phyloP scores from a whole-genome alignment of 2,113 vertebrate species.

The Sitta europaea region DNA sequence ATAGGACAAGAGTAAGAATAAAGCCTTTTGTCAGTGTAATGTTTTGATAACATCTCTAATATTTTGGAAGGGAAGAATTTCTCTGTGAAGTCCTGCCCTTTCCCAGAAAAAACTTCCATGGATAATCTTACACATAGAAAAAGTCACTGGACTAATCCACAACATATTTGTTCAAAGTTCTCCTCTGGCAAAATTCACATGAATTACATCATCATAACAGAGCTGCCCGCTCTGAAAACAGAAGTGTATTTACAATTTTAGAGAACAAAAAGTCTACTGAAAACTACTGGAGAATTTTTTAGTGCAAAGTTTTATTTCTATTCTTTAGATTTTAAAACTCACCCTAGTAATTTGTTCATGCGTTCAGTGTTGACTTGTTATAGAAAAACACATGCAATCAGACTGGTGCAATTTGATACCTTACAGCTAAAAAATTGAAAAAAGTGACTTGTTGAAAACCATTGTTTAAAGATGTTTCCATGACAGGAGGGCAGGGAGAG shows the following conservation, averaged over 20 bases:
- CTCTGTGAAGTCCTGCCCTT: background rate
- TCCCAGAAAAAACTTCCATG: background rate
- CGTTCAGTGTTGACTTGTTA: constrained; percentile 16
- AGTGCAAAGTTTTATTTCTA: background rate
- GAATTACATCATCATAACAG: background rate
- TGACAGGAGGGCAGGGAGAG: background rate
- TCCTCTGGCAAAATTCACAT: background rate
- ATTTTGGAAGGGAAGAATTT: background rate
- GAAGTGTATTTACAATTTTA: background rate
- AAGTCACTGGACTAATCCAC: background rate
- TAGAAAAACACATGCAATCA: constrained; percentile 30
- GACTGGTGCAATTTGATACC: constrained; percentile 19
- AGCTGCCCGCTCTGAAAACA: background rate
- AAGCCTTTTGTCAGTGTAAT: background rate
- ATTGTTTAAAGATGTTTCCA: constrained; percentile 49
- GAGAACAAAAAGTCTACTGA: background rate
- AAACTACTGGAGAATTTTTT: background rate
- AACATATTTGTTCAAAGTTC: constrained; percentile 15
- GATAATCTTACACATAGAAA: constrained; percentile 15
- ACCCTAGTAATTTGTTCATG: background rate
- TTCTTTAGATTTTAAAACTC: background rate
- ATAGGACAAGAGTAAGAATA: background rate
- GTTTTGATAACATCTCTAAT: background rate
- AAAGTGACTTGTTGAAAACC: constrained; percentile 37
- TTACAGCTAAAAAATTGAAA: background rate